Evolutionary conservation across 2,888 invertebrate genomes (phyloP).

Genomic region (Hedychridium roseum): DNA sequence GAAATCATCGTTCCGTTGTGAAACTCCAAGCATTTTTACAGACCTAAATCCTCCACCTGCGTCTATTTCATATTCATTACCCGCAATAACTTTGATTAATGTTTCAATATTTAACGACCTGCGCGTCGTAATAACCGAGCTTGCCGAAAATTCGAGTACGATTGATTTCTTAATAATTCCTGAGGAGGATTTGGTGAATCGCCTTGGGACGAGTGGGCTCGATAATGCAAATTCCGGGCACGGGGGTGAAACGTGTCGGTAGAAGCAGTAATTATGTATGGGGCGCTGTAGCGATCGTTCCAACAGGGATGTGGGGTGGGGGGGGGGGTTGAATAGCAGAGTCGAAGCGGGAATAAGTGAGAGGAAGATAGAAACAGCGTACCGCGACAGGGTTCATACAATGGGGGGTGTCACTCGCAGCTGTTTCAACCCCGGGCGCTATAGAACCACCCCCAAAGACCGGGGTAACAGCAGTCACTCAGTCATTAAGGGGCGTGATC

Average conservation of each 20-base stretch:
- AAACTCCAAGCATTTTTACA: too few species aligned
- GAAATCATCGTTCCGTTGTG: too few species aligned
- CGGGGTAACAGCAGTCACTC: slow-evolving; percentile 47
- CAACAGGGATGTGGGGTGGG: slow-evolving; percentile 11
- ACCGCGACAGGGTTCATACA: slow-evolving; percentile 29
- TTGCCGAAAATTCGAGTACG: slow-evolving; percentile 22
- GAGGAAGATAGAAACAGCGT: too few species aligned
- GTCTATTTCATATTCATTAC: too few species aligned
- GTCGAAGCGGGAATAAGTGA: too few species aligned
- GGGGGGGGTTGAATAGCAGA: slow-evolving; percentile 20
- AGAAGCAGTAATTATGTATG: slow-evolving; percentile 46
- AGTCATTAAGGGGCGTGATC: slow-evolving; percentile 55
- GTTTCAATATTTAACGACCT: too few species aligned
- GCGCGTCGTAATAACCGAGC: too few species aligned
- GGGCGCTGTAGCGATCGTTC: slow-evolving; percentile 19
- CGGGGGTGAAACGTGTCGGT: slow-evolving; percentile 30
- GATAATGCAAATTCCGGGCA: slow-evolving; percentile 47
- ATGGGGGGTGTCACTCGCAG: slow-evolving; percentile 52
- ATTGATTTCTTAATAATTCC: slow-evolving; percentile 47
- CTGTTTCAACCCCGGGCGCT: slow-evolving; percentile 48
- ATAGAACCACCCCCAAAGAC: slow-evolving; percentile 30
- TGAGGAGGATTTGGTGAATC: slow-evolving; percentile 24
- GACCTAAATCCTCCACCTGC: too few species aligned
- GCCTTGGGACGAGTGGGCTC: slow-evolving; percentile 25
- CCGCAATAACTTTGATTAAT: too few species aligned